Conservation (phyloP, 2,888 invertebrate genomes). For the Ophion slaviceki region DNA sequence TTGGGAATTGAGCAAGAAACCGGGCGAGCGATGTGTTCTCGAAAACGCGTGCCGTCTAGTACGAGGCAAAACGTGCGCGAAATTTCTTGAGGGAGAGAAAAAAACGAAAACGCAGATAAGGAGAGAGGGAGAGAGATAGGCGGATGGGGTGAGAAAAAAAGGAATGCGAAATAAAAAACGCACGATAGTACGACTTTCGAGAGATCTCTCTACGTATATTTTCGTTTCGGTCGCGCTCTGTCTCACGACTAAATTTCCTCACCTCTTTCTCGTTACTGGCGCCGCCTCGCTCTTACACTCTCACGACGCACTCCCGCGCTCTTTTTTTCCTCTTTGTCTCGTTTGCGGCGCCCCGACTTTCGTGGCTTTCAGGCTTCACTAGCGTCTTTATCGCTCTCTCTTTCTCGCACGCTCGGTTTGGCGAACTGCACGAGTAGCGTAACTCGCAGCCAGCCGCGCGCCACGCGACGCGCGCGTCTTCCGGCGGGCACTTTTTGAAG, state of each 20-base stretch:
- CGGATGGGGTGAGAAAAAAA: background rate
- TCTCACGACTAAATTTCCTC: background rate
- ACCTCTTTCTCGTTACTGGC: background rate
- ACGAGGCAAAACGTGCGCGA: background rate
- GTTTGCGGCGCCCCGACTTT: constrained; percentile 18
- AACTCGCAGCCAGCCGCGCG: background rate
- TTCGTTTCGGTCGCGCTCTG: background rate
- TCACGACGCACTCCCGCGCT: constrained; percentile 36
- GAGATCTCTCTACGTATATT: background rate
- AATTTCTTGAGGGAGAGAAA: background rate
- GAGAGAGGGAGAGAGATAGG: background rate
- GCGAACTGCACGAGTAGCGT: background rate
- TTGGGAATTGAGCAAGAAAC: background rate
- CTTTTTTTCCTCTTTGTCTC: constrained; percentile 30
- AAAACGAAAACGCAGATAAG: background rate
- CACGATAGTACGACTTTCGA: background rate
- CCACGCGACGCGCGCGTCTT: background rate
- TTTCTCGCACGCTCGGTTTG: background rate
- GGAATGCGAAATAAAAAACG: background rate
- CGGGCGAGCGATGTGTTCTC: background rate
- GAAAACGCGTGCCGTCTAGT: background rate
- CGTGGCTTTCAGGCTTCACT: constrained; percentile 41
- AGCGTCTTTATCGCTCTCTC: constrained; percentile 10
- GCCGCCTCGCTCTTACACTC: background rate
- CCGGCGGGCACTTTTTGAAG: background rate